phyloP scores from a whole-genome alignment of 2,888 invertebrate species.

The Malacosoma neustria region DNA sequence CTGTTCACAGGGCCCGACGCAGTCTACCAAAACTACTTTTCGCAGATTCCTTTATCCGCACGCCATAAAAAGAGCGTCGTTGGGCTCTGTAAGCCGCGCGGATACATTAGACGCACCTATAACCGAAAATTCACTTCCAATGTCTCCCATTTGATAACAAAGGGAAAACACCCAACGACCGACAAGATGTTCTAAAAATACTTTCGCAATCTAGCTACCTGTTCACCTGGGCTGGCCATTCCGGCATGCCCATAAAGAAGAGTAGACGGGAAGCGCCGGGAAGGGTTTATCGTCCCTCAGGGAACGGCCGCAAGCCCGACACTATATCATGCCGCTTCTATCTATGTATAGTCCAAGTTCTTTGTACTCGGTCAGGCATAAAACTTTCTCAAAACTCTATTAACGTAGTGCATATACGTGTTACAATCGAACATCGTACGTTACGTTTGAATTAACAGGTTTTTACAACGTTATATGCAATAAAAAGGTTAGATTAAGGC shows the following conservation, averaged over 20 bases:
- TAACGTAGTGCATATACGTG: conserved; percentile 30
- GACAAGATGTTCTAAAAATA: conserved; percentile 73
- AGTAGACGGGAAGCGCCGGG: conserved; percentile 67
- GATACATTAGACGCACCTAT: conserved; percentile 45
- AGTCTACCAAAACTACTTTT: conserved; percentile 13
- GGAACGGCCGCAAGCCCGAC: conserved; percentile 64
- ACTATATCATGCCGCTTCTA: conserved; percentile 71
- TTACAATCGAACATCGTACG: conserved; percentile 20
- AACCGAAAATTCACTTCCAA: conserved; percentile 50
- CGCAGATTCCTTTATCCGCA: conserved; percentile 24
- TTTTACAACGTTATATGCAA: not conserved
- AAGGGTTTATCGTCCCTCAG: conserved; percentile 72
- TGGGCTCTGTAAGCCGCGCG: conserved; percentile 32
- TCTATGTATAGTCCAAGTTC: conserved; percentile 49
- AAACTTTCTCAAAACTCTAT: conserved; percentile 48
- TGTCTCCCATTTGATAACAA: conserved; percentile 68
- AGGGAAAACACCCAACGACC: conserved; percentile 67
- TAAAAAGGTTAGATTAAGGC: not conserved
- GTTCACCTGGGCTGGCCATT: conserved; percentile 71
- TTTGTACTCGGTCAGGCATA: conserved; percentile 47
- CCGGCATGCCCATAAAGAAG: conserved; percentile 73
- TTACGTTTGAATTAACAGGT: conserved; percentile 19
- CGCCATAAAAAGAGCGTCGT: conserved; percentile 32
- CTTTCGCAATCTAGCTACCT: conserved; percentile 70
- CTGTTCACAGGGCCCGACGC: conserved; percentile 12